Evolutionary conservation across 1,140 invertebrate species (phyloP), one percentile per base, ranked within the genome.

Genomic region (Polypedilum vanderplanki): DNA sequence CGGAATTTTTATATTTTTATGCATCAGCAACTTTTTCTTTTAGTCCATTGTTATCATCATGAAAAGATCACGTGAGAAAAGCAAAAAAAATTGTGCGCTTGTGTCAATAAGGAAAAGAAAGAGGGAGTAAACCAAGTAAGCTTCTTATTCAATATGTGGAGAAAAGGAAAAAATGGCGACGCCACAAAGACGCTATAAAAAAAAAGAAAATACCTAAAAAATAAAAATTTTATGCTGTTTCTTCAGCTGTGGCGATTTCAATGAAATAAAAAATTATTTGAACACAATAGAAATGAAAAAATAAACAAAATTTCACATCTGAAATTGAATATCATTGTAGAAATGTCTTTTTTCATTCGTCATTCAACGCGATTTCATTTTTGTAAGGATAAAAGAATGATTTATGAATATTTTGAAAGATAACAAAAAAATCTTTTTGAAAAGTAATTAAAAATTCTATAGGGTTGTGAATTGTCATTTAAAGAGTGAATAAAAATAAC

Each of bases 21-120:
- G 12, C 46, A 1, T 57, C 46, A 57, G 12, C 1, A 57, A 57
- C 4, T 12, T 57, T 57, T 57, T 57, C 12, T 57, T 57, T n/a
- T 4, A 12, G 46, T 15, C 46, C 3, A 15, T 46, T 12, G 41
- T 57, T 57, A 57, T 57, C 46, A 57, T 57, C 12, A n/a, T 57
- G 46, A 33, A 33, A 33, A 4, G 46, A 57, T 57, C 46, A 57
- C 46, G 46, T 57, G 46, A n/a, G 12, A 57, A 46, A 46, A 46
- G 41, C 1, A 15, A 57, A 57, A 57, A 57, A 57, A 57, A 57
- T 57, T 57, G 12, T 57, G 46, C 46, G 46, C 46, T 57, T 57
- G 46, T 57, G 46, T 57, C 46, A 57, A 57, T n/a, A 57, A 57
- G n/a, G 46, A 57, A 57, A 12, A n/a, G 46, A 57, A 57, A 57